Evolutionary conservation across 2,113 vertebrate species (phyloP), one percentile per base, ranked within the genome.

Genomic region (Prinia subflava): DNA sequence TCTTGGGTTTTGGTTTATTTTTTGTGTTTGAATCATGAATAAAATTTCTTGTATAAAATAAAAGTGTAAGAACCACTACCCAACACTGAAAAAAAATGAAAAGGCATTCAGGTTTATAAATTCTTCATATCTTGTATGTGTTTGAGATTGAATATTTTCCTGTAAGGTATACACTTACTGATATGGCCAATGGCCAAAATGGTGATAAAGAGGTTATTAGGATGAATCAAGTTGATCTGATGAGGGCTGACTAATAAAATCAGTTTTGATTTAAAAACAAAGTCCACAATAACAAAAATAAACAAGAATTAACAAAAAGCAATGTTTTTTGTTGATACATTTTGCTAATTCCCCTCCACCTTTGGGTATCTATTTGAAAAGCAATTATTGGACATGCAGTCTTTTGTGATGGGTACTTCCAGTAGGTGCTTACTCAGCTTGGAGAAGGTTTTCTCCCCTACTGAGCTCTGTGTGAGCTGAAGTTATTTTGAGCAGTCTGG

Each of bases 191-290:
- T 41, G 19, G 31, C 73, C 55, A 65, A 50, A 79, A 22, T 10
- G 69, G 15, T 33, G 31, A 20, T 82, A 50, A 53, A 55, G 28
- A 60, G 25, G 16, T 30, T 71, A 1, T 67, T 81, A 37, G 18
- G 56, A 53, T 67, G 20, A 44, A 75, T 70, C 0, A 0, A 30
- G 23, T 55, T 3, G 2, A 25, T 21, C 33, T 64, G 49, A 52
- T 60, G 33, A 83, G 20, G 21, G 41, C 62, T 30, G 16, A 76
- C 33, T 76, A 31, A 31, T 49, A 82, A 75, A 94, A 44, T 17
- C 9, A 42, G 2, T 35, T 87, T 50, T 75, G 30, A 55, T 79
- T 57, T 67, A 15, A 75, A 79, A 85, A 25, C 4, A 37, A 77
- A 60, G 13, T 12, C 20, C 25, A 39, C 41, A 41, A 35, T 15